phyloP scores from a whole-genome alignment of 92 coral and sea anemone genomes.

The Montipora capitata region DNA sequence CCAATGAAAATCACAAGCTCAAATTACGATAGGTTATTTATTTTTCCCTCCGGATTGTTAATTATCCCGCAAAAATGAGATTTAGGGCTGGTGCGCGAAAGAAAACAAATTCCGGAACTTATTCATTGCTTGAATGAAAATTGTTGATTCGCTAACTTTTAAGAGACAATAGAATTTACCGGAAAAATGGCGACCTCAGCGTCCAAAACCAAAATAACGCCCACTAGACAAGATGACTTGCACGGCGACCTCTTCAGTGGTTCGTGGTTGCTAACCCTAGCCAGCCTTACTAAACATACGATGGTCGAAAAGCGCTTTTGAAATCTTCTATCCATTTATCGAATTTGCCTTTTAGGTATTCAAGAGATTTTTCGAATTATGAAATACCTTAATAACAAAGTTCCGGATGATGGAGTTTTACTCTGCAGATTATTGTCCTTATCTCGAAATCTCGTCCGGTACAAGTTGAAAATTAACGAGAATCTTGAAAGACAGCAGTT shows the following conservation, averaged over 20 bases:
- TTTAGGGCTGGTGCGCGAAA: background rate
- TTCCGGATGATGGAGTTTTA: slow-evolving; percentile 12
- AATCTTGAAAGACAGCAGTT: slow-evolving; percentile 21
- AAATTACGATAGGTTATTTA: slow-evolving; percentile 15
- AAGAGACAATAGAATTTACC: background rate
- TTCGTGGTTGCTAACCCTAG: too few species aligned
- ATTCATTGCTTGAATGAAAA: background rate
- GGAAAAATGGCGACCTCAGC: slow-evolving; percentile 6
- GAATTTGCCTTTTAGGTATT: background rate
- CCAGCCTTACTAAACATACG: too few species aligned
- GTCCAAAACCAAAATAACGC: background rate
- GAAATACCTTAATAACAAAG: background rate
- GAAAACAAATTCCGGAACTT: slow-evolving; percentile 41
- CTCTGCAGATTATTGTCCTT: background rate
- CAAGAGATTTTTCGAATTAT: background rate
- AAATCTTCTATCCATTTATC: background rate
- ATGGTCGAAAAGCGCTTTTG: background rate
- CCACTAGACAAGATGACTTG: background rate
- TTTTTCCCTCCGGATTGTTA: slow-evolving; percentile 7
- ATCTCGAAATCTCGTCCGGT: slow-evolving; percentile 2
- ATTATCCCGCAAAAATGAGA: background rate
- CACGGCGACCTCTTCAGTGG: too few species aligned
- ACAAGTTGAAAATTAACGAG: background rate
- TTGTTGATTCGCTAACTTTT: background rate
- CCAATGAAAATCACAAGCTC: background rate